A percentile compares a stretch with the other conserved stretches of the same genome.
Evolutionary conservation across 37 sponge, comb jelly and placozoan species (phyloP).

Genomic region (Eunapius fragilis): DNA sequence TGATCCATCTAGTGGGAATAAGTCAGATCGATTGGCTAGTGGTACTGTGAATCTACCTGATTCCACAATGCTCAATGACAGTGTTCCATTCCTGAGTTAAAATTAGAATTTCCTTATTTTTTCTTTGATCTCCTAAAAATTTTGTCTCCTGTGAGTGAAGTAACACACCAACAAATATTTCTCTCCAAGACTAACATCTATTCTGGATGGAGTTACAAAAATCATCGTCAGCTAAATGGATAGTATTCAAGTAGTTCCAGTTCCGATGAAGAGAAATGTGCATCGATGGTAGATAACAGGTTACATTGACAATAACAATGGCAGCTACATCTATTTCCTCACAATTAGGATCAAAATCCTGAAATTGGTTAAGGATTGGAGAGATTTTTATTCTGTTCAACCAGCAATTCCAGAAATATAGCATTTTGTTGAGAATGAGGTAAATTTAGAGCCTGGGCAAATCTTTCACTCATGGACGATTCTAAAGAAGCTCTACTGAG

Average conservation of each 20-base stretch:
- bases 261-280: background rate
- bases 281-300: constrained; percentile 31
- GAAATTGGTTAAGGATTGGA: constrained; percentile 33
- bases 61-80: constrained; percentile 10
- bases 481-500: constrained; percentile 38
- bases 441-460: constrained; percentile 24
- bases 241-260: constrained; percentile 26
- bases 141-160: constrained; percentile 32
- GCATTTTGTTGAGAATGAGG: constrained; percentile 11
- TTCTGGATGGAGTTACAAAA: constrained; percentile 34
- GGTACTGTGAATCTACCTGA: no score
- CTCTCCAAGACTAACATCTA: constrained; percentile 35
- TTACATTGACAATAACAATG: constrained; percentile 30
- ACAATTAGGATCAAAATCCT: background rate
- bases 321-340: constrained; percentile 25
- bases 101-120: background rate
- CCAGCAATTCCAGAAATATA: constrained; percentile 55
- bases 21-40: no score
- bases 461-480: constrained; percentile 34
- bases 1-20: no score
- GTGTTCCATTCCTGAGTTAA: constrained; percentile 17
- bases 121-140: constrained; percentile 46
- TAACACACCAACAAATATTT: constrained; percentile 22
- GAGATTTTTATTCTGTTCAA: background rate
- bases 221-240: constrained; percentile 25